Percentiles rank a stretch among this genome's conserved stretches.
These are phyloP conservation scores for Rynchops niger DNA, from an alignment of 2,113 vertebrate species.

Conservation along the genomic window DNA sequence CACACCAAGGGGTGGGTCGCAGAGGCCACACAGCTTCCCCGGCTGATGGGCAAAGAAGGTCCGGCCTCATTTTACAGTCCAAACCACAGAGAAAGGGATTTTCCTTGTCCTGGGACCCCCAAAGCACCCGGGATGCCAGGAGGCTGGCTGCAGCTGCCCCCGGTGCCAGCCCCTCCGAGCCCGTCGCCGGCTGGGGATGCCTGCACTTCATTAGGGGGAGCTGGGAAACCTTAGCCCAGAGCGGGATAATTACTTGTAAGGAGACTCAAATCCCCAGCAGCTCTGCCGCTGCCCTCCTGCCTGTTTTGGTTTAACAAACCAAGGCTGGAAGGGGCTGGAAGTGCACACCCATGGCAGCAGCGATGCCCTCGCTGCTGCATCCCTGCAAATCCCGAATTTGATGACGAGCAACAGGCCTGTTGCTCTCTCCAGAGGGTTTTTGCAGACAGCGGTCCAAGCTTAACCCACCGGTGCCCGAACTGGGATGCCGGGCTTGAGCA, in stretches of 20 bases:
- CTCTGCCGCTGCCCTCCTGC: conserved; percentile 26
- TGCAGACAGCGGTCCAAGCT: not conserved
- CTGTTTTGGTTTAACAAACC: conserved; percentile 73
- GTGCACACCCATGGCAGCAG: not conserved
- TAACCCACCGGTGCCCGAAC: not conserved
- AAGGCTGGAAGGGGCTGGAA: not conserved
- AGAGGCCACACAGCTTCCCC: not conserved
- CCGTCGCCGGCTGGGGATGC: not conserved
- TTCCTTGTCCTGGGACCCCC: not conserved
- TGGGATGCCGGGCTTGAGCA: rapidly evolving
- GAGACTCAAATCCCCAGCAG: not conserved
- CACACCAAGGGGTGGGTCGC: not conserved
- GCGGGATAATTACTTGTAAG: conserved; percentile 33
- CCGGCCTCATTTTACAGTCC: not conserved
- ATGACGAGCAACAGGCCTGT: not conserved
- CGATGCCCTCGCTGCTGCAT: not conserved
- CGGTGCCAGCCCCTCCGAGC: not conserved
- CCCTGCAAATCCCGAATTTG: not conserved
- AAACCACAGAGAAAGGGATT: not conserved
- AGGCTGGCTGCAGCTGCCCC: not conserved
- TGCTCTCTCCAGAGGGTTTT: not conserved
- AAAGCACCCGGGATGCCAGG: not conserved
- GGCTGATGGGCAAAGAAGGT: not conserved
- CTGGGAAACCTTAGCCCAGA: conserved; percentile 40
- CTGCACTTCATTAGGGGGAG: conserved; percentile 48